Conservation (phyloP, 2,797 vertebrate genomes). For the Centroberyx gerrardi region DNA sequence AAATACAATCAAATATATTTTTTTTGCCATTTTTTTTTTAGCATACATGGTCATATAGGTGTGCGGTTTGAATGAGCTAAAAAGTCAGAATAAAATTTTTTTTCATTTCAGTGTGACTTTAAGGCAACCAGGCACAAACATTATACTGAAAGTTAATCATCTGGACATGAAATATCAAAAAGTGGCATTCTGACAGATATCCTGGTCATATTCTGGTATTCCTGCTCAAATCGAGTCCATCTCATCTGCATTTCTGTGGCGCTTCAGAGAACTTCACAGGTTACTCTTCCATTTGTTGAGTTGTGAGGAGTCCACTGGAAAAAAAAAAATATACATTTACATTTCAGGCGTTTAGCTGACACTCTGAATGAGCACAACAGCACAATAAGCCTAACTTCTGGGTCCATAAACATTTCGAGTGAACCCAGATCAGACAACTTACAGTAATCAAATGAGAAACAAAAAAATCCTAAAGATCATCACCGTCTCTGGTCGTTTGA, state of each 20-base stretch:
- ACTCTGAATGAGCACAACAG: background rate
- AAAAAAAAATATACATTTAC: background rate
- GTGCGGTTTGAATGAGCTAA: too few species aligned
- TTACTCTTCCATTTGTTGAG: constrained; percentile 74
- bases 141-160: background rate
- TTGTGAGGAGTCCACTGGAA: constrained; percentile 62
- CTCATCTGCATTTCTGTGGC: background rate
- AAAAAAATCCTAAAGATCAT: too few species aligned
- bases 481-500: background rate
- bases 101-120: background rate
- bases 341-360: too few species aligned
- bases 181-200: background rate
- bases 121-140: background rate
- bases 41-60: too few species aligned
- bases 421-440: too few species aligned
- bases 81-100: too few species aligned
- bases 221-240: background rate
- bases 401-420: too few species aligned
- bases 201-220: background rate
- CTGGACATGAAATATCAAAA: background rate
- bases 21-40: too few species aligned
- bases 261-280: constrained; percentile 58
- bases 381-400: too few species aligned
- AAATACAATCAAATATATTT: too few species aligned
- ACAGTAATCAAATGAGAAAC: too few species aligned